These are phyloP conservation scores for Blastomussa wellsi DNA, from an alignment of 92 coral and sea anemone species.

Conservation along the genomic window DNA sequence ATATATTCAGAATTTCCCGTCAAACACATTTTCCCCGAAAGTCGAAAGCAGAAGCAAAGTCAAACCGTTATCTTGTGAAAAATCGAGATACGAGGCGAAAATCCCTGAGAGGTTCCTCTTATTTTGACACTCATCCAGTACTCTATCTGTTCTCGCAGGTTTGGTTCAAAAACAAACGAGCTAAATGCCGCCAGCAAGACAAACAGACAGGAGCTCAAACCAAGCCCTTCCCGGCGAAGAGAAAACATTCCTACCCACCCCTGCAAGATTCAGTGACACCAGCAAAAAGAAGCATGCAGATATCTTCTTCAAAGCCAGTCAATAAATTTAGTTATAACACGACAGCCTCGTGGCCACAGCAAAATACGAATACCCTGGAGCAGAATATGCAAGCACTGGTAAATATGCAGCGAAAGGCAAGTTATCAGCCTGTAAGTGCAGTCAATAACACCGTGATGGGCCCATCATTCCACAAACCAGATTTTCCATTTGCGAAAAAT, in stretches of 20 bases:
- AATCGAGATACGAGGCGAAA: background rate
- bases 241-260: slow-evolving; percentile 36
- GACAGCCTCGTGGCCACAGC: slow-evolving; percentile 24
- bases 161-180: slow-evolving; percentile 98
- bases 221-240: slow-evolving; percentile 66
- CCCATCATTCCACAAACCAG: slow-evolving; percentile 8
- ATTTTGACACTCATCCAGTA: background rate
- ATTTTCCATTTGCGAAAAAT: slow-evolving; percentile 20
- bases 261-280: slow-evolving; percentile 20
- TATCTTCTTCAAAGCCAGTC: background rate
- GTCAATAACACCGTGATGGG: slow-evolving; percentile 19
- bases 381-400: slow-evolving; percentile 28
- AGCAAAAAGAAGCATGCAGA: slow-evolving; percentile 9
- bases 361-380: slow-evolving; percentile 4
- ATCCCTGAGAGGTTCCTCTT: background rate
- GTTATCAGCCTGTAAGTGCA: slow-evolving; percentile 14
- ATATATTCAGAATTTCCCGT: background rate
- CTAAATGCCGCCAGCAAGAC: slow-evolving; percentile 88
- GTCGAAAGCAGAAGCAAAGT: background rate
- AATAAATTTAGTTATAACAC: background rate
- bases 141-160: slow-evolving; percentile 52
- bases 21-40: background rate
- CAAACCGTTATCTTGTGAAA: background rate
- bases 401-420: slow-evolving; percentile 14
- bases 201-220: slow-evolving; percentile 72